These are phyloP conservation scores for Melanotaenia parkinsoni DNA, from an alignment of 2,797 vertebrate genomes.

Conservation along the genomic window DNA sequence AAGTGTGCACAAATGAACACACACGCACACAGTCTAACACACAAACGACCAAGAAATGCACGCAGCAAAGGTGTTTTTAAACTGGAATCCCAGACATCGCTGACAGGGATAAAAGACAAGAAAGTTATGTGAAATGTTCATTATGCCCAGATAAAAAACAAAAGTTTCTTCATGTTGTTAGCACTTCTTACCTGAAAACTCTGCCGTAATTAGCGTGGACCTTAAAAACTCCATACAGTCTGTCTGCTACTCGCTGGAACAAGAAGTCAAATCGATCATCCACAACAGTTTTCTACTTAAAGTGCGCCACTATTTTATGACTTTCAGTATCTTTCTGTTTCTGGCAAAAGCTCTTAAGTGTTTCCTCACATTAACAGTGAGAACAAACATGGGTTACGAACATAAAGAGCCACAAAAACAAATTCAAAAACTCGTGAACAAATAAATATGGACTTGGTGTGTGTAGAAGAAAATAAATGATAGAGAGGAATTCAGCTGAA, in stretches of 20 bases:
- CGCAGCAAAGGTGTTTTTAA: no score
- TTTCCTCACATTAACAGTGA: neutral
- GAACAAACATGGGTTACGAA: neutral
- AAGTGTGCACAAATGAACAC: no score
- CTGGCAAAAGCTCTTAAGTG: neutral
- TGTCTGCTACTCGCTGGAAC: conserved; percentile 92
- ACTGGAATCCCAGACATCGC: no score
- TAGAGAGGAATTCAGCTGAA: neutral
- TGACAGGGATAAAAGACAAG: no score
- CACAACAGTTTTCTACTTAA: neutral
- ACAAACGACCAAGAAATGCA: no score
- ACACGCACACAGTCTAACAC: no score
- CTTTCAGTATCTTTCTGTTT: neutral
- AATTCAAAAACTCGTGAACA: neutral
- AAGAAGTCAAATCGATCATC: conserved; percentile 15
- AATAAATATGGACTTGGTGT: neutral
- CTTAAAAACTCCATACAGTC: conserved; percentile 97
- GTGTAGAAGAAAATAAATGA: neutral
- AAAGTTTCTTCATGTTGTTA: neutral
- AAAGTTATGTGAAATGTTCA: no score
- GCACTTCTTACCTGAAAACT: conserved; percentile 92
- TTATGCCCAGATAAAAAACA: no score
- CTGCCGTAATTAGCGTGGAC: conserved; percentile 98
- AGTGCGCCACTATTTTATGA: neutral
- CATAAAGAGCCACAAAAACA: neutral